Percentiles rank a stretch among this genome's conserved stretches.
These are phyloP conservation scores for Spodoptera frugiperda DNA, from an alignment of 1,140 invertebrate genomes.

Conservation along the genomic window DNA sequence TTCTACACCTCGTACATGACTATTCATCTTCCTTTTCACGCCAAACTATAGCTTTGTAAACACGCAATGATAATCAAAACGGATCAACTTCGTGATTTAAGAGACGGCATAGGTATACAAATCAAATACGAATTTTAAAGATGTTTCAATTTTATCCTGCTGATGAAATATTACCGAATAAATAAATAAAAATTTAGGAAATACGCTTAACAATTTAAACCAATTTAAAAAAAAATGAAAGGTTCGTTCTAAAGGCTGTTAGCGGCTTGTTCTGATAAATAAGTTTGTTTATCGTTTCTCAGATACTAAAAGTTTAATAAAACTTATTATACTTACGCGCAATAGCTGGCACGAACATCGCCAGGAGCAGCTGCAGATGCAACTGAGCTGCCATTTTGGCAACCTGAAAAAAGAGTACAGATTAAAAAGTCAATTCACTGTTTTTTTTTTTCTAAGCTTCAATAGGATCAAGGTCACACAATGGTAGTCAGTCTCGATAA, in stretches of 20 bases:
- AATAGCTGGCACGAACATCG: slow-evolving; percentile 51
- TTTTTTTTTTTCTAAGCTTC: not conserved
- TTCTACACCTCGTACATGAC: slow-evolving; percentile 68
- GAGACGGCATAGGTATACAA: not conserved
- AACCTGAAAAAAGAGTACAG: slow-evolving; percentile 53
- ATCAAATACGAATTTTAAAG: not conserved
- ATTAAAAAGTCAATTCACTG: slow-evolving; percentile 12
- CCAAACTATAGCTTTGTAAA: slow-evolving; percentile 47
- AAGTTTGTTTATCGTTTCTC: too few relatives aligned
- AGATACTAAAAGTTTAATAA: not conserved
- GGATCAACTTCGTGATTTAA: slow-evolving; percentile 16
- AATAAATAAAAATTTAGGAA: not conserved
- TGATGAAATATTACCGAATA: not conserved
- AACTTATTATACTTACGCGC: slow-evolving; percentile 52
- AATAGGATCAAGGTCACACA: not conserved
- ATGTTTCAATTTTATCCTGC: not conserved
- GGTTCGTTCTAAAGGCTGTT: too few relatives aligned
- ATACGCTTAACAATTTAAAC: too few relatives aligned
- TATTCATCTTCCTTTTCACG: slow-evolving; percentile 50
- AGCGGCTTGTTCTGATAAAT: too few relatives aligned
- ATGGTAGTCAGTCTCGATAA: too few relatives aligned
- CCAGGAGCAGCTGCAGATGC: slow-evolving; percentile 53
- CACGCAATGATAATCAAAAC: slow-evolving; percentile 62
- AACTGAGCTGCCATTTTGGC: slow-evolving; percentile 52
- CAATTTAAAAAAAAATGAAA: too few relatives aligned